phyloP scores from a whole-genome alignment of 2,888 invertebrate species.

The Eulithis testata region DNA sequence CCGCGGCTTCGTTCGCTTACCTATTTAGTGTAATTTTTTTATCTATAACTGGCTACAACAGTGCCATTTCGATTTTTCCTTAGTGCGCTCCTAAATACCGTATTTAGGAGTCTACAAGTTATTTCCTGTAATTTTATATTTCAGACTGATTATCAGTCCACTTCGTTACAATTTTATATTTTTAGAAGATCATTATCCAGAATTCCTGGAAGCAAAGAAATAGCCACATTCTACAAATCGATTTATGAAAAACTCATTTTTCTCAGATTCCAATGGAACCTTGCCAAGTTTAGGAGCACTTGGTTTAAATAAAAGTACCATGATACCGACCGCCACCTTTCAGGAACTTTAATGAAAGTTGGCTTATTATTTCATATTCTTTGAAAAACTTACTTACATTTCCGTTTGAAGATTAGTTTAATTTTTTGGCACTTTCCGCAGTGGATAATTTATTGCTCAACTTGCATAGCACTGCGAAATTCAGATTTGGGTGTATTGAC shows the following conservation, averaged over 20 bases:
- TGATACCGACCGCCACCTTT: slow-evolving; percentile 17
- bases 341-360: slow-evolving; percentile 18
- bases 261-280: slow-evolving; percentile 19
- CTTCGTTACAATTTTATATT: no score
- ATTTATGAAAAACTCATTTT: slow-evolving; percentile 16
- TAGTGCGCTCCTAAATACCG: no score
- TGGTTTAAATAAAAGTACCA: slow-evolving; percentile 14
- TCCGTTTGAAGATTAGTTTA: slow-evolving; percentile 4
- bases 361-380: slow-evolving; percentile 5
- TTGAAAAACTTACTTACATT: slow-evolving; percentile 3
- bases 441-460: slow-evolving; percentile 1
- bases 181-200: no score
- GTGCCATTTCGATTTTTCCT: no score
- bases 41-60: no score
- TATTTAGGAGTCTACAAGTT: no score
- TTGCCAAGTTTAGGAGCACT: slow-evolving; percentile 21
- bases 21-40: no score
- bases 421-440: slow-evolving; percentile 5
- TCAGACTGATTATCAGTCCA: no score
- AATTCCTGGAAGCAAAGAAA: not conserved
- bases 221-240: not conserved
- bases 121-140: no score
- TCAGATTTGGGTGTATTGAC: no score
- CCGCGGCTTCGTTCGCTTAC: no score
- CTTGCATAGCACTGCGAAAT: not conserved